These are phyloP conservation scores for Labeo calbasu DNA, from an alignment of 2,797 vertebrate genomes.

Conservation along the genomic window DNA sequence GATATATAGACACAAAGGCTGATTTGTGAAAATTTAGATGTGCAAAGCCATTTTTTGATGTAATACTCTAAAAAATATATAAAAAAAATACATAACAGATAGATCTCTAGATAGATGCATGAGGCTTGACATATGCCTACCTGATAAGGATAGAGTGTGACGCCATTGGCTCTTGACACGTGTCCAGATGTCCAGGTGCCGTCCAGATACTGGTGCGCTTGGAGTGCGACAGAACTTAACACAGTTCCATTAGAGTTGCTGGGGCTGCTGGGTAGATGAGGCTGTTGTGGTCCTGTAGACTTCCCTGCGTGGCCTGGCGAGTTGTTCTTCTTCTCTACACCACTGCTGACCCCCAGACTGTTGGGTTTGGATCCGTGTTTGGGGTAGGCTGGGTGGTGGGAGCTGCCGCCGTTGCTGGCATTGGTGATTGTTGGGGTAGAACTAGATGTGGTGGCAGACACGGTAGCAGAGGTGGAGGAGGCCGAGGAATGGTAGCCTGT, in stretches of 20 bases:
- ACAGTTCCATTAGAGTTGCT: slow-evolving; percentile 77
- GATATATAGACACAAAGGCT: background rate
- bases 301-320: slow-evolving; percentile 86
- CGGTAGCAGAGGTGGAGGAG: slow-evolving; percentile 33
- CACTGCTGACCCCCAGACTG: slow-evolving; percentile 87
- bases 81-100: background rate
- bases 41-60: no score
- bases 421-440: slow-evolving; percentile 27
- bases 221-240: slow-evolving; percentile 83
- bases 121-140: slow-evolving; percentile 69
- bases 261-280: slow-evolving; percentile 82
- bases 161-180: slow-evolving; percentile 86
- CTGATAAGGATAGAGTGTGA: slow-evolving; percentile 95
- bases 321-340: slow-evolving; percentile 85
- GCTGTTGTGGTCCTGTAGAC: slow-evolving; percentile 70
- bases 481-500: slow-evolving; percentile 69
- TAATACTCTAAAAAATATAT: background rate
- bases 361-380: slow-evolving; percentile 86
- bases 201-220: slow-evolving; percentile 86
- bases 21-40: no score
- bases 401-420: slow-evolving; percentile 39
- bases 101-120: no score
- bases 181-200: slow-evolving; percentile 78
- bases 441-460: slow-evolving; percentile 41
- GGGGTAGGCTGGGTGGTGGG: slow-evolving; percentile 67